Base-by-base conservation (phyloP, 2,888 invertebrate genomes). In the Dusona sp. region DNA sequence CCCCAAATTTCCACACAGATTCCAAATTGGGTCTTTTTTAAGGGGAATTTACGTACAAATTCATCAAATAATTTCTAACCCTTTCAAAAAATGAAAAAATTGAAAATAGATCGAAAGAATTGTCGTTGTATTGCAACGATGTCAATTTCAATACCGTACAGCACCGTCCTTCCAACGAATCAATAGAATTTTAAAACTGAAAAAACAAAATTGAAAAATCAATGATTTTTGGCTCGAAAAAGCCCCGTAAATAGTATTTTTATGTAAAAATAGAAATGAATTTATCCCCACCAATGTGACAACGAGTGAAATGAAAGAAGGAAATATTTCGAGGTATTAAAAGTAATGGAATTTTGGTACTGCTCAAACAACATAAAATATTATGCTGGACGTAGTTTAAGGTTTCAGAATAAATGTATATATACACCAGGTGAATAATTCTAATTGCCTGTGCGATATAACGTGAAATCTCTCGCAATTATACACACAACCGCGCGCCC, bases 381-480 rank as follows among this genome's bases (percentile, higher is more conserved):
- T 70, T 81, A 82, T 68, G 42, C 81, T 33, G 75, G 67, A 87
- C 75, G 68, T 75, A 48, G 38, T 84, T 84, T 84, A 82, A 87
- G 86, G 84, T 87, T 87, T 87, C 86, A 84, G 86, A 87, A 87
- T 86, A 86, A 86, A 86, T 83, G 83, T 86, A 85, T 85, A 85
- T 80, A 87, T 79, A 87, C 86, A 87, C 86, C 84, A 87, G 84
- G 84, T 87, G 86, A 75, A 87, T 86, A 84, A 84, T 82, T 84
- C 84, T 87, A 87, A 87, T 84, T 68, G 65, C 65, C 84, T 82
- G 86, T 82, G 84, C 81, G 84, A 82, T 87, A 87, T 87, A 87
- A 84, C 86, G 81, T 86, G 84, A 84, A 84, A 84, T 86, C 68
- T 83, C 79, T 38, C 79, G 77, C 74, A 67, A 86, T 81, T 86